phyloP scores from a whole-genome alignment of 2,888 invertebrate species.

The Melinaea marsaeus region DNA sequence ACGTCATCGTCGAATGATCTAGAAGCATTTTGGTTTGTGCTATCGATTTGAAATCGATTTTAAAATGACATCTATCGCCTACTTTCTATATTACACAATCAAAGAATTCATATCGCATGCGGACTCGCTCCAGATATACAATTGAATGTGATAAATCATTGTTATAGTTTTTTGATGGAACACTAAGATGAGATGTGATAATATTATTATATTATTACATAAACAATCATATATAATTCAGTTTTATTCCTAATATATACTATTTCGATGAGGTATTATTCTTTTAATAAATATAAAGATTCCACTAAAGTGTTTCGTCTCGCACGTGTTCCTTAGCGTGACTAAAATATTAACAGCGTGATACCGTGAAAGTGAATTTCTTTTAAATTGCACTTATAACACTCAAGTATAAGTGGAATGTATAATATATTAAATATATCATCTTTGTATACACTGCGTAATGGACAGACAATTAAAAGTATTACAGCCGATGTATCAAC shows the following conservation, averaged over 20 bases:
- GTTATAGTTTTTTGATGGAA: background rate
- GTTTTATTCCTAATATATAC: no score
- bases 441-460: no score
- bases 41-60: background rate
- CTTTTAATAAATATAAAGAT: no score
- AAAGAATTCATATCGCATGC: conserved; percentile 32
- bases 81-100: conserved; percentile 42
- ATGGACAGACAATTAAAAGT: no score
- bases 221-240: no score
- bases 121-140: conserved; percentile 29
- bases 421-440: no score
- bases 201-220: no score
- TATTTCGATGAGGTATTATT: no score
- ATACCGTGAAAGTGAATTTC: conserved; percentile 48
- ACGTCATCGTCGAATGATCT: background rate
- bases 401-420: no score
- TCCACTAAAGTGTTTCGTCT: background rate
- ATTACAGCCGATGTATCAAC: no score
- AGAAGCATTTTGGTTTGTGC: no score
- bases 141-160: conserved; percentile 27
- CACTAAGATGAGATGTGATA: no score
- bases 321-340: conserved; percentile 39
- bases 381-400: conserved; percentile 26
- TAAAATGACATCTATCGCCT: conserved; percentile 22
- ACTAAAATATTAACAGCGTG: conserved; percentile 41